phyloP scores from a whole-genome alignment of 1,140 invertebrate species.

The Drosophila parvula region DNA sequence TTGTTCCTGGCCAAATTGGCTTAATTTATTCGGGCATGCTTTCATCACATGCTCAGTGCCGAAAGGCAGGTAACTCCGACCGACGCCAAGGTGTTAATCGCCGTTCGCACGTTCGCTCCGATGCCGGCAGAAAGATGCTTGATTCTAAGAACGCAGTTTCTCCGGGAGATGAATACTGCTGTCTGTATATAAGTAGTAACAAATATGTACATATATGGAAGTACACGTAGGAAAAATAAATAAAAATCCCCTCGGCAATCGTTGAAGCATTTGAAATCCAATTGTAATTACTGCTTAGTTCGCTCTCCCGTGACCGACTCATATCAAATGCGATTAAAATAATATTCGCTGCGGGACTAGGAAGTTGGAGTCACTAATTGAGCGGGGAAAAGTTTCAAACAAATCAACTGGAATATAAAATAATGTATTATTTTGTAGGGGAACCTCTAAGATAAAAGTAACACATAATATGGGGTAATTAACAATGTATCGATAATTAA shows the following conservation, averaged over 20 bases:
- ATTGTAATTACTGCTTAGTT: constrained; percentile 47
- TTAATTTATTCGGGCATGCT: constrained; percentile 63
- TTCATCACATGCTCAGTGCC: constrained; percentile 54
- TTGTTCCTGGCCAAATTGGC: constrained; percentile 65
- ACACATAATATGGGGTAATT: neutral
- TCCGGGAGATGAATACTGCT: constrained; percentile 2
- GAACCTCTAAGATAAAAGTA: neutral
- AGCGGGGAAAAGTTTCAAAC: constrained; percentile 33
- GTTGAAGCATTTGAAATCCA: constrained; percentile 30
- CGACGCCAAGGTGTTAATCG: constrained; percentile 59
- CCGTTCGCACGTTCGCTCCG: constrained; percentile 36
- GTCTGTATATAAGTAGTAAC: neutral
- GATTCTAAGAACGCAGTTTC: constrained; percentile 53
- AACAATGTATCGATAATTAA: constrained; percentile 8
- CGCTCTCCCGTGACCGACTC: constrained; percentile 63
- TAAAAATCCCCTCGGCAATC: constrained; percentile 49
- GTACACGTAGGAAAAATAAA: constrained; percentile 31
- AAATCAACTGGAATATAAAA: constrained; percentile 43
- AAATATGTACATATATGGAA: neutral
- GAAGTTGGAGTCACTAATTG: constrained; percentile 41
- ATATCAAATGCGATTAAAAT: constrained; percentile 38
- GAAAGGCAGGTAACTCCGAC: constrained; percentile 25
- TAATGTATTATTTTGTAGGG: neutral
- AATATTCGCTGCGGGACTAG: constrained; percentile 40
- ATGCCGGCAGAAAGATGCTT: constrained; percentile 26